phyloP scores from a whole-genome alignment of 2,113 vertebrate genomes.

The Smithornis capensis region DNA sequence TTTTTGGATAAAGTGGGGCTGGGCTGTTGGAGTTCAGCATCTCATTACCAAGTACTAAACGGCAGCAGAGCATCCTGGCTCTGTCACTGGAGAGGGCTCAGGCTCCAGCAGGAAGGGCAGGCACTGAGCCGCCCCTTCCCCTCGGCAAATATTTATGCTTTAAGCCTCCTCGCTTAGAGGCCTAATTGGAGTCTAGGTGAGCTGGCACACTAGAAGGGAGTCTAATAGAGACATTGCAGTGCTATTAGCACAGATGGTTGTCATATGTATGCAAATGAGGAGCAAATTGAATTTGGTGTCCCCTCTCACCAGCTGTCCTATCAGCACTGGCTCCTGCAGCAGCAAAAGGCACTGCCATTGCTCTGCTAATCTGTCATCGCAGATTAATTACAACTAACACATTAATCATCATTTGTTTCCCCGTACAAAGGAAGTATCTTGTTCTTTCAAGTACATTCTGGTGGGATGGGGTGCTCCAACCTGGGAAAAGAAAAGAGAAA shows the following conservation, averaged over 20 bases:
- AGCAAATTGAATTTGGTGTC: constrained; percentile 91
- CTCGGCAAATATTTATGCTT: constrained; percentile 76
- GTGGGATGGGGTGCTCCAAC: constrained; percentile 66
- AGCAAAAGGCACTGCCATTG: constrained; percentile 67
- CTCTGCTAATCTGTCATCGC: constrained; percentile 80
- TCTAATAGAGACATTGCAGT: constrained; percentile 91
- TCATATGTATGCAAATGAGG: constrained; percentile 99
- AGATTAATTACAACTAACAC: constrained; percentile 87
- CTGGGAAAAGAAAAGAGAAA: constrained; percentile 22
- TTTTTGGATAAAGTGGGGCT: background rate
- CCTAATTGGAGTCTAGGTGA: constrained; percentile 68
- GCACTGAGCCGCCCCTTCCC: constrained; percentile 1
- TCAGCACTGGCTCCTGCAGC: constrained; percentile 76
- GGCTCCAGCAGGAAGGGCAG: background rate
- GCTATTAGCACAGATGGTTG: constrained; percentile 98
- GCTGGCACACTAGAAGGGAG: constrained; percentile 55
- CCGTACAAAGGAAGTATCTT: constrained; percentile 72
- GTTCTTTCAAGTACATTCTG: constrained; percentile 66
- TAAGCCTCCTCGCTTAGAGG: constrained; percentile 27
- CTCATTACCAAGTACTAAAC: background rate
- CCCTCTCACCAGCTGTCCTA: constrained; percentile 95
- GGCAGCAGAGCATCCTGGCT: background rate
- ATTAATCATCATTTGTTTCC: constrained; percentile 91
- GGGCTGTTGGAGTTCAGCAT: background rate
- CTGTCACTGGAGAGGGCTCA: background rate